Conservation (phyloP, 2,113 vertebrate genomes). For the Zapornia atra region DNA sequence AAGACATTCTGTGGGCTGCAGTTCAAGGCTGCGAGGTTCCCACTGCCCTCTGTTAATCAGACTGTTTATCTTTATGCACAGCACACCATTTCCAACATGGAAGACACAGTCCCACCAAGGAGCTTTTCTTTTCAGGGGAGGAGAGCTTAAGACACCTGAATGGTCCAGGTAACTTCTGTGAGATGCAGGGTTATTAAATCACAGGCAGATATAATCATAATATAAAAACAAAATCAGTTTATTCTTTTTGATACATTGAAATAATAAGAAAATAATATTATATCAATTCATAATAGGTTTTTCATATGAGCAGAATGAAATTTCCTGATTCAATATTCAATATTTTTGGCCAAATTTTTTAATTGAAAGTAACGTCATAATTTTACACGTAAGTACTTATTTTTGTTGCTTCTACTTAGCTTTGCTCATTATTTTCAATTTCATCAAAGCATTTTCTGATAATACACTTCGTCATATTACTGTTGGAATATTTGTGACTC, state of each 20-base stretch:
- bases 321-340: not conserved
- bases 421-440: not conserved
- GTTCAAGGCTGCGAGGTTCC: not conserved
- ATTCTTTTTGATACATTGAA: not conserved
- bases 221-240: not conserved
- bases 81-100: not conserved
- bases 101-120: not conserved
- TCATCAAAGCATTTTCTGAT: not conserved
- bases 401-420: not conserved
- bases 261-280: not conserved
- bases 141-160: not conserved
- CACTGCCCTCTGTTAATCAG: not conserved
- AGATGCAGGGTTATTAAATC: not conserved
- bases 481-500: not conserved
- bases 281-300: not conserved
- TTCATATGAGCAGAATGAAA: not conserved
- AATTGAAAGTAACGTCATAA: not conserved
- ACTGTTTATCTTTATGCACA: not conserved
- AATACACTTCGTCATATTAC: not conserved
- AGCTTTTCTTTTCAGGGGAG: not conserved
- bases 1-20: not conserved
- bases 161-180: not conserved
- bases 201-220: not conserved
- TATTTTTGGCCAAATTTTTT: not conserved
- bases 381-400: not conserved